phyloP scores from a whole-genome alignment of 1,140 invertebrate species.

The Potamilus streckersoni region DNA sequence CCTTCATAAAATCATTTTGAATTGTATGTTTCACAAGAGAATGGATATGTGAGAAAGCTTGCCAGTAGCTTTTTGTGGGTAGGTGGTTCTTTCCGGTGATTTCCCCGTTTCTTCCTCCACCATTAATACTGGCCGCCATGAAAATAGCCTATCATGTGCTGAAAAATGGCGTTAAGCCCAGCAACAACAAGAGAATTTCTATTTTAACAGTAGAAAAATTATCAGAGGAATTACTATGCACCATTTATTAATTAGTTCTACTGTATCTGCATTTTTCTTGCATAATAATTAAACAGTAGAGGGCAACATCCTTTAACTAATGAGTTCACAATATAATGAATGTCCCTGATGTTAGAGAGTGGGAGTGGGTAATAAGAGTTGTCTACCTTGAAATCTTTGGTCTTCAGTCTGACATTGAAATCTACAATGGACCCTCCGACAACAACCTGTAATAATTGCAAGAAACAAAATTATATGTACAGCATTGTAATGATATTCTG shows the following conservation, averaged over 20 bases:
- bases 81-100: no score
- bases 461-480: not conserved
- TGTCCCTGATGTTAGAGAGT: not conserved
- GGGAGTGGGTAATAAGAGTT: not conserved
- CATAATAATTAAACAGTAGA: not conserved
- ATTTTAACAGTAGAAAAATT: not conserved
- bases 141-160: no score
- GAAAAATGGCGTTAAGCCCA: no score
- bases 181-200: not conserved
- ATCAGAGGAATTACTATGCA: not conserved
- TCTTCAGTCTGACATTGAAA: conserved; percentile 76
- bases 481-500: not conserved
- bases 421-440: conserved; percentile 87
- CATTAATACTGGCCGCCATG: no score
- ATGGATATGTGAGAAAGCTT: no score
- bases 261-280: not conserved
- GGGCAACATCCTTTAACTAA: not conserved
- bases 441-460: conserved; percentile 75
- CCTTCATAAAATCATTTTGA: not conserved
- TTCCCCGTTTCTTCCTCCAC: no score
- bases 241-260: no score
- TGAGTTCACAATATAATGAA: not conserved
- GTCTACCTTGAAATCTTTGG: conserved; percentile 62
- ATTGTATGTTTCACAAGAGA: not conserved
- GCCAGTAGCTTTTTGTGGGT: no score